phyloP scores from a whole-genome alignment of 37 sponge, comb jelly and placozoan species.

The Crambe crambe region DNA sequence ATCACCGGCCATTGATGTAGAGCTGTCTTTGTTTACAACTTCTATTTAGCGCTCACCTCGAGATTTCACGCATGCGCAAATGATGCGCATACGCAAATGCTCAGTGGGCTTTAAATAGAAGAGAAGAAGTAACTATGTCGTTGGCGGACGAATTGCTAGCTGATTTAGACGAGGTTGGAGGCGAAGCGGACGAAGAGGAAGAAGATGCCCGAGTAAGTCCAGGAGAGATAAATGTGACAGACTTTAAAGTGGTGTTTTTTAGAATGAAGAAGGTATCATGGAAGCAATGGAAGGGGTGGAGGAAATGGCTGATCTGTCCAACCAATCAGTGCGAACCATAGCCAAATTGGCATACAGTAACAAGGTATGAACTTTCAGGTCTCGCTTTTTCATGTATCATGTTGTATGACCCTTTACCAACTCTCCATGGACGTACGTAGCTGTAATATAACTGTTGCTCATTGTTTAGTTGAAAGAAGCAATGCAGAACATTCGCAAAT shows the following conservation, averaged over 20 bases:
- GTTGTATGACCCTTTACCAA: too few relatives aligned
- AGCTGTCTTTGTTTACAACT: too few relatives aligned
- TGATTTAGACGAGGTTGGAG: slow-evolving; percentile 89
- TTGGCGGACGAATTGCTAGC: slow-evolving; percentile 97
- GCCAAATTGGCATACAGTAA: slow-evolving; percentile 72
- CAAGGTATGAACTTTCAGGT: slow-evolving; percentile 29
- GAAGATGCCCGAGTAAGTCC: background rate
- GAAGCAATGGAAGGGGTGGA: slow-evolving; percentile 56
- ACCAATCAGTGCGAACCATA: slow-evolving; percentile 49
- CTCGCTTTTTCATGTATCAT: background rate
- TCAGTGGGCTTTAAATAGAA: too few relatives aligned
- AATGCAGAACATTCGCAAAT: background rate
- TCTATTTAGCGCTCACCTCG: too few relatives aligned
- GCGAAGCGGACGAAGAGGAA: slow-evolving; percentile 54
- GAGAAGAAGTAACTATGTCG: too few relatives aligned
- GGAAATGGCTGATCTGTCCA: slow-evolving; percentile 3
- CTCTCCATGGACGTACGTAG: too few relatives aligned
- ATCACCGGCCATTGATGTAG: background rate
- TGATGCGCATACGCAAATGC: too few relatives aligned
- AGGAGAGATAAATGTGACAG: background rate
- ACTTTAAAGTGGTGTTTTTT: background rate
- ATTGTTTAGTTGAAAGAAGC: background rate
- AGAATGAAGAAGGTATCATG: slow-evolving; percentile 53
- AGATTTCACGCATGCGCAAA: too few relatives aligned
- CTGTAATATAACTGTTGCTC: too few relatives aligned